Evolutionary conservation across 2,888 invertebrate genomes (phyloP).

Genomic region (Drosophila emarginata): DNA sequence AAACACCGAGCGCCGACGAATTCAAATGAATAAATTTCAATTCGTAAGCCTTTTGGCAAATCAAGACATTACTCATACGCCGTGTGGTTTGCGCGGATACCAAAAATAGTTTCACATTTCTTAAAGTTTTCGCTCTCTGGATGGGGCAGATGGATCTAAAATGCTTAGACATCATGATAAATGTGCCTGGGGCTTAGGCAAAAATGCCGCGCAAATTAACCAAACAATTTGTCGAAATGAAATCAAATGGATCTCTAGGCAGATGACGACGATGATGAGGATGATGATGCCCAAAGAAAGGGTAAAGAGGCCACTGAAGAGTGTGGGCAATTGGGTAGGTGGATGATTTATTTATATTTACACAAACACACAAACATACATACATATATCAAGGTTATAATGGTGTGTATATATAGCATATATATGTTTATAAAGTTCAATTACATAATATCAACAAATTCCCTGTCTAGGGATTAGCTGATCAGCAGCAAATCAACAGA

Average conservation of each 20-base stretch:
- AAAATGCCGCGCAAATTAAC: constrained; percentile 67
- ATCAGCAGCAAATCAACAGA: background rate
- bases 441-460: background rate
- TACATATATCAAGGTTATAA: constrained; percentile 3
- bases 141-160: constrained; percentile 20
- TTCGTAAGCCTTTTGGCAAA: constrained; percentile 68
- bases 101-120: constrained; percentile 55
- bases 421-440: background rate
- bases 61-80: constrained; percentile 76
- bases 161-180: constrained; percentile 59
- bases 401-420: background rate
- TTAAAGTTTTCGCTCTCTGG: background rate
- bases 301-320: background rate
- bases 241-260: constrained; percentile 23
- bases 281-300: constrained; percentile 9
- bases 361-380: constrained; percentile 1
- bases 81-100: constrained; percentile 44
- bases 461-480: background rate
- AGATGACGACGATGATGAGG: background rate
- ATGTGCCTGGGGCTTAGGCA: constrained; percentile 60
- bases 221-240: constrained; percentile 64
- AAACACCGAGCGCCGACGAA: constrained; percentile 20
- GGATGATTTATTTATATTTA: background rate
- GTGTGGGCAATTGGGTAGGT: background rate
- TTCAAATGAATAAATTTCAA: constrained; percentile 63